Percentiles rank a stretch among this genome's conserved stretches.
phyloP scores from a whole-genome alignment of 1,140 invertebrate genomes.

The Caerostris extrusa region DNA sequence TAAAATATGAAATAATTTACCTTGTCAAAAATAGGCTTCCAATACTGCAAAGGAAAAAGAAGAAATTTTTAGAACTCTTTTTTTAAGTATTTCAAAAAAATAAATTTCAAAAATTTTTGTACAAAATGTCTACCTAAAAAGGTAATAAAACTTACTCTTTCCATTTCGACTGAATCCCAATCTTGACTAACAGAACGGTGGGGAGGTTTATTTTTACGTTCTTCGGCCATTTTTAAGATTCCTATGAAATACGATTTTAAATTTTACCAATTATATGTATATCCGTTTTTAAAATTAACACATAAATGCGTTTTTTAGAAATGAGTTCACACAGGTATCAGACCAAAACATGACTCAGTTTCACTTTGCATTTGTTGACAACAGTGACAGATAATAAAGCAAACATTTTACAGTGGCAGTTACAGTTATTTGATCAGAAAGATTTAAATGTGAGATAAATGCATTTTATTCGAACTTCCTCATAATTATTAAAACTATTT shows the following conservation, averaged over 20 bases:
- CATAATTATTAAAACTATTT: too few species aligned
- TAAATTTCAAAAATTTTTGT: background rate
- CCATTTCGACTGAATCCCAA: slow-evolving; percentile 74
- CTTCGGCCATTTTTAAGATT: slow-evolving; percentile 53
- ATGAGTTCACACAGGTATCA: background rate
- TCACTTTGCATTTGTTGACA: background rate
- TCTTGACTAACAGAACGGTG: slow-evolving; percentile 62
- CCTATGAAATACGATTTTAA: background rate
- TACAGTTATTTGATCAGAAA: background rate
- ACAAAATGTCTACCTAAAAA: background rate
- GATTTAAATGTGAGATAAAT: background rate
- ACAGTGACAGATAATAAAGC: background rate
- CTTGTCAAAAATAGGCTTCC: slow-evolving; percentile 74
- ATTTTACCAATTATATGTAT: background rate
- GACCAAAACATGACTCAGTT: background rate
- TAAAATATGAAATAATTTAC: slow-evolving; percentile 21
- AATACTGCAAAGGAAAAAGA: slow-evolving; percentile 64
- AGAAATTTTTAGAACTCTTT: background rate
- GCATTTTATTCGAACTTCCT: too few species aligned
- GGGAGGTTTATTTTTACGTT: slow-evolving; percentile 10
- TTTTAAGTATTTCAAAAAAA: background rate
- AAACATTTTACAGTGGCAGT: background rate
- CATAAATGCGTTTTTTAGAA: background rate
- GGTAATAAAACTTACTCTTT: slow-evolving; percentile 47
- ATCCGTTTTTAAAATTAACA: background rate